Base-by-base conservation (phyloP, 2,113 vertebrate genomes). In the Embiotoca jacksoni region DNA sequence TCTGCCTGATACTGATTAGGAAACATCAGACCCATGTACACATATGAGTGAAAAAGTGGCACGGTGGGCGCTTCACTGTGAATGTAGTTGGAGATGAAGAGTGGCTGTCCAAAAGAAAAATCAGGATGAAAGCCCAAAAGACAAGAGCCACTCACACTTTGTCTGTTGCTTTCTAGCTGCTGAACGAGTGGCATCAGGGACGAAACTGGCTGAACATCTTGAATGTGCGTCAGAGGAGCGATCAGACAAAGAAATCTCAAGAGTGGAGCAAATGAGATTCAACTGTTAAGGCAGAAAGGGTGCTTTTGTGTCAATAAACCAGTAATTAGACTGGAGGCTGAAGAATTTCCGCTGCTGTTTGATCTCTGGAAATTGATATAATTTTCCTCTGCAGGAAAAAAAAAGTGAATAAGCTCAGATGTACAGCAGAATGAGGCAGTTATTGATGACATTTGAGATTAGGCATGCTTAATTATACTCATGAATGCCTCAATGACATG, bases 371-470 rank as follows among this genome's bases (percentile, higher is more conserved):
- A 90, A 90, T 73, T 90, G 83, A 89, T 86, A 78, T 88, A 75
- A 92, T 92, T 89, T 89, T 79, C 72, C 61, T 36, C 39, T 52
- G 66, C 50, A 58, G 72, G 71, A 60, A 62, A 68, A 86, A 84
- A 89, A 46, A 65, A 59, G 58, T 31, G 64, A 75, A 86, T 37
- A 15, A 7, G 6, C 50, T 84, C 74, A 81, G 54, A 84, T 81
- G 78, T 61, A 66, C 33, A 52, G 75, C 64, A 55, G 84, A 88
- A 76, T 39, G 72, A 84, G 69, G 72, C 71, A 35, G 30, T 81
- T 84, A 81, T 88, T 86, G 88, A 92, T 93, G 88, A 73, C 88
- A 81, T 88, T 89, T 85, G 60, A 91, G 92, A 93, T 92, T 84
- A 87, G 72, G 60, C 61, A 44, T 63, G 87, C 84, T 78, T 91